These are phyloP conservation scores for Alcis repandata DNA, from an alignment of 2,888 invertebrate species.

Conservation along the genomic window DNA sequence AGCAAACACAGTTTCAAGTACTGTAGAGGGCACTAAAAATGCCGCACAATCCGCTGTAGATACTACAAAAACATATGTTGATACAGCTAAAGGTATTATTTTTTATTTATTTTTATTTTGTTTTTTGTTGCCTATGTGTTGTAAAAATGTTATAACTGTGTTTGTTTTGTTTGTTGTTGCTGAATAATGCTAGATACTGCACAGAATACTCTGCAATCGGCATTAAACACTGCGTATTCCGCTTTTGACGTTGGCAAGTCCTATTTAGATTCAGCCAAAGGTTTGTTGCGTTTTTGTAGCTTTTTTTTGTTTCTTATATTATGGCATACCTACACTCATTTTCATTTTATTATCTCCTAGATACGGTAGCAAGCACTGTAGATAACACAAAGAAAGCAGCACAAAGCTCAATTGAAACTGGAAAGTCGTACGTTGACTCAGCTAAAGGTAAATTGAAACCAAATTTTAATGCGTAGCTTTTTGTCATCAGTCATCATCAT, in stretches of 20 bases:
- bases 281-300: constrained; percentile 36
- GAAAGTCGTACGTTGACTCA: constrained; percentile 68
- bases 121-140: constrained; percentile 35
- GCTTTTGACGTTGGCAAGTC: constrained; percentile 69
- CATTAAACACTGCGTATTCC: constrained; percentile 66
- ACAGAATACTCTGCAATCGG: constrained; percentile 66
- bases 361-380: constrained; percentile 72
- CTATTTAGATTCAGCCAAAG: constrained; percentile 69
- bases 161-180: constrained; percentile 46
- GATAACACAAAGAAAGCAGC: constrained; percentile 79
- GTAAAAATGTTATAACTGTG: constrained; percentile 32
- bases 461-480: background rate
- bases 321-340: constrained; percentile 8
- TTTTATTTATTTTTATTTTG: constrained; percentile 17
- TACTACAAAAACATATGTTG: constrained; percentile 66
- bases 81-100: constrained; percentile 70
- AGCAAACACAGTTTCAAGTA: constrained; percentile 59
- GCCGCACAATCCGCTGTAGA: constrained; percentile 67
- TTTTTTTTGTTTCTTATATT: constrained; percentile 16
- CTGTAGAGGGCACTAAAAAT: constrained; percentile 68
- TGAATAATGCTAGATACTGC: constrained; percentile 64
- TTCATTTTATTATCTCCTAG: constrained; percentile 57
- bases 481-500: background rate
- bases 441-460: constrained; percentile 67
- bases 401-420: constrained; percentile 71